Conservation (phyloP, 64 coral and sea anemone species). For the Anthopleura sola region DNA sequence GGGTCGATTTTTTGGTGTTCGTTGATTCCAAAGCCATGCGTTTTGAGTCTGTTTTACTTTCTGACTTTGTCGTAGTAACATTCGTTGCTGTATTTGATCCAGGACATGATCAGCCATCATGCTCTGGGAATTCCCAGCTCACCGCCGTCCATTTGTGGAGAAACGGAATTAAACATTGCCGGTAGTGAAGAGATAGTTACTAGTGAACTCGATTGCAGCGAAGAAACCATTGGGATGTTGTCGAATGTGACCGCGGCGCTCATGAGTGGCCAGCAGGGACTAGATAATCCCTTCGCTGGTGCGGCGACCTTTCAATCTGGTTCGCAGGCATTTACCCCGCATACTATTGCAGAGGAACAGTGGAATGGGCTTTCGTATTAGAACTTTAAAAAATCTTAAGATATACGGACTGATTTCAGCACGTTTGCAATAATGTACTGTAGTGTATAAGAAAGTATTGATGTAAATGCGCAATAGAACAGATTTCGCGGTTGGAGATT, state of each 20-base stretch:
- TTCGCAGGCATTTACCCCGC: neutral
- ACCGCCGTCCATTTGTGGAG: constrained; percentile 12
- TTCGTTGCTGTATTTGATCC: constrained; percentile 9
- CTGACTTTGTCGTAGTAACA: constrained; percentile 20
- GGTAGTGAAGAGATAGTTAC: constrained; percentile 2
- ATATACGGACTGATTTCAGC: no score
- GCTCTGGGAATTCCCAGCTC: neutral
- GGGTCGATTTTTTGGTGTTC: neutral
- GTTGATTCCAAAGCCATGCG: neutral
- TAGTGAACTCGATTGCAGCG: neutral
- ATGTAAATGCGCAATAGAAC: no score
- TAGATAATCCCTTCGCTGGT: neutral
- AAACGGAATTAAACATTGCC: neutral
- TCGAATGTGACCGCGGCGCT: neutral
- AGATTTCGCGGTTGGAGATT: no score
- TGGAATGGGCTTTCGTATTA: neutral
- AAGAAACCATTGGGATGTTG: constrained; percentile 4
- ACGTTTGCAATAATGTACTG: no score
- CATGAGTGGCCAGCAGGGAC: neutral
- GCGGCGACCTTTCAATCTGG: neutral
- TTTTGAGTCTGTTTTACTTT: constrained; percentile 9
- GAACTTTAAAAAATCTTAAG: neutral
- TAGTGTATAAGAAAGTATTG: no score
- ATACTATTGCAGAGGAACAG: neutral
- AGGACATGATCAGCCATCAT: neutral